Conservation (phyloP, 2,797 vertebrate genomes). For the Peromyscus attwateri region DNA sequence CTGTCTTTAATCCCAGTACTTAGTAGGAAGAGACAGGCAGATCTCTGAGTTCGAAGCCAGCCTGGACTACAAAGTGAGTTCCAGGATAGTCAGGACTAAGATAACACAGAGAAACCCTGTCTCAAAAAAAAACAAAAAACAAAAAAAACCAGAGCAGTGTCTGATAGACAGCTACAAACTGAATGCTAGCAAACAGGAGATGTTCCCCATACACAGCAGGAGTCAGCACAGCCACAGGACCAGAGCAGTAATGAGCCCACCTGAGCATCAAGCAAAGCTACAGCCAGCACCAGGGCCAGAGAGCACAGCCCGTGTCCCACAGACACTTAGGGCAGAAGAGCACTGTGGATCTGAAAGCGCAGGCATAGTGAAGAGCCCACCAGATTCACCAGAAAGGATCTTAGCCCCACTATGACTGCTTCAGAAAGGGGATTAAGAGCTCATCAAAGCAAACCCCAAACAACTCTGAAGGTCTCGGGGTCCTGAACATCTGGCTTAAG, state of each 20-base stretch:
- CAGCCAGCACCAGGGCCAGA: neutral
- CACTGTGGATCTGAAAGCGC: neutral
- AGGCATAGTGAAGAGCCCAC: neutral
- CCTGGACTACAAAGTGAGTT: neutral
- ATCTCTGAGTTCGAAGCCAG: neutral
- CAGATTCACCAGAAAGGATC: neutral
- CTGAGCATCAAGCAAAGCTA: neutral
- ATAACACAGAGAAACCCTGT: neutral
- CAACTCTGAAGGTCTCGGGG: neutral
- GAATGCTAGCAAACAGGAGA: neutral
- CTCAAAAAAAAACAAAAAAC: no score
- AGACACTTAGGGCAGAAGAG: neutral
- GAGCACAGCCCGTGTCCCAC: neutral
- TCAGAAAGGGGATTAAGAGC: neutral
- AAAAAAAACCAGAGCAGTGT: neutral
- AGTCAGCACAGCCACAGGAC: neutral
- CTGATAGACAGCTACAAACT: neutral
- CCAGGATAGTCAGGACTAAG: neutral
- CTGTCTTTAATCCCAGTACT: neutral
- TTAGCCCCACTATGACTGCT: neutral
- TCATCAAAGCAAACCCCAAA: neutral
- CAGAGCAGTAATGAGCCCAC: neutral
- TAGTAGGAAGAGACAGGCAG: neutral
- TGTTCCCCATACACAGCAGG: neutral
- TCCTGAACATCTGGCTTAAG: neutral